These are phyloP conservation scores for Lophius americanus DNA, from an alignment of 2,797 vertebrate genomes.

Conservation along the genomic window DNA sequence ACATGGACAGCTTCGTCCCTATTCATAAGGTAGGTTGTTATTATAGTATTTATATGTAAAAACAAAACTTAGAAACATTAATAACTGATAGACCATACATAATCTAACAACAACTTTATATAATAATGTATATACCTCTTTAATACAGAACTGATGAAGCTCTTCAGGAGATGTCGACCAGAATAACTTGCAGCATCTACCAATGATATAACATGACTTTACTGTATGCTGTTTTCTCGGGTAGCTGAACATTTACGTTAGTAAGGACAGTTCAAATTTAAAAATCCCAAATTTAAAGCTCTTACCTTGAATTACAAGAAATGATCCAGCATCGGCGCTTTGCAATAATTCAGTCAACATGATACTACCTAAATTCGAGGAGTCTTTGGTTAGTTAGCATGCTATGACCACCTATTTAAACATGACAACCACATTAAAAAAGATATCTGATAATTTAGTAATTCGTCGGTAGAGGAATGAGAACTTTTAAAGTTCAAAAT, in stretches of 20 bases:
- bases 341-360: slow-evolving; percentile 81
- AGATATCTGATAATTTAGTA: accelerated
- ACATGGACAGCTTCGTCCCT: slow-evolving; percentile 83
- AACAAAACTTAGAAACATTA: not conserved
- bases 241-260: not conserved
- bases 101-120: not conserved
- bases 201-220: slow-evolving; percentile 8
- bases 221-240: not conserved
- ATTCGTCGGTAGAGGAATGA: not conserved
- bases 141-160: slow-evolving; percentile 77
- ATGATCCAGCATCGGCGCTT: slow-evolving; percentile 73
- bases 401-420: slow-evolving; percentile 6
- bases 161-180: slow-evolving; percentile 78
- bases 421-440: not conserved
- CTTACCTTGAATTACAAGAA: slow-evolving; percentile 81
- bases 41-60: not conserved
- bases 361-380: not conserved
- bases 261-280: not conserved
- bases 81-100: not conserved
- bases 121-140: slow-evolving; percentile 68
- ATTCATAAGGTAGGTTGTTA: slow-evolving; percentile 4
- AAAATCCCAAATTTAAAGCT: not conserved
- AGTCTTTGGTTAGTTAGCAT: slow-evolving; percentile 59
- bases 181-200: slow-evolving; percentile 75
- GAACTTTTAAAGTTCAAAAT: not conserved